Conservation (phyloP, 2,888 invertebrate species). For the Acrobasis suavella region DNA sequence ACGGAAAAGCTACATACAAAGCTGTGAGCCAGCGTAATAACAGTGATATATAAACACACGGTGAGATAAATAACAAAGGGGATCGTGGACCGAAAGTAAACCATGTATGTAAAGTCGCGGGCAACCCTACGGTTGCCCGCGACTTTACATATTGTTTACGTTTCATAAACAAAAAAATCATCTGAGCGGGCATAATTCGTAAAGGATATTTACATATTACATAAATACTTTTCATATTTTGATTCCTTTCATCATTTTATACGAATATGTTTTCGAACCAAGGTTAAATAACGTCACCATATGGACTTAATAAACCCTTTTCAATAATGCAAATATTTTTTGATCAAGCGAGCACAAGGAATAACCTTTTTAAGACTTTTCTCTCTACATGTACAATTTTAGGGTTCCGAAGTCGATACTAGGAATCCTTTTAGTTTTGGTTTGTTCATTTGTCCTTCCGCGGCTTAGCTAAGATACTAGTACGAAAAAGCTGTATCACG, state of each 20-base stretch:
- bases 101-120: slow-evolving; percentile 2
- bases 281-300: neutral
- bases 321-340: too few species aligned
- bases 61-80: slow-evolving; percentile 11
- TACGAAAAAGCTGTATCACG: too few species aligned
- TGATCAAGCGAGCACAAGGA: too few species aligned
- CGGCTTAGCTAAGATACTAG: too few species aligned
- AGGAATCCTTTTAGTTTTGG: too few species aligned
- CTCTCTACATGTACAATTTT: too few species aligned
- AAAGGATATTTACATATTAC: neutral
- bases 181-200: neutral
- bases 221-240: neutral
- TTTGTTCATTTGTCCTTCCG: too few species aligned
- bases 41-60: slow-evolving; percentile 9
- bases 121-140: too few species aligned
- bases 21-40: slow-evolving; percentile 6
- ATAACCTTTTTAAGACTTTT: too few species aligned
- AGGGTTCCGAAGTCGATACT: too few species aligned
- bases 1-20: slow-evolving; percentile 9
- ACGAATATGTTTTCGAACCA: neutral
- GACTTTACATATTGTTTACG: too few species aligned
- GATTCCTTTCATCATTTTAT: neutral
- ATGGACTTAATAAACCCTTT: too few species aligned
- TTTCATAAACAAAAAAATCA: neutral
- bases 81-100: slow-evolving; percentile 1